Conservation (phyloP, 2,888 invertebrate species). For the Venusia cambrica region DNA sequence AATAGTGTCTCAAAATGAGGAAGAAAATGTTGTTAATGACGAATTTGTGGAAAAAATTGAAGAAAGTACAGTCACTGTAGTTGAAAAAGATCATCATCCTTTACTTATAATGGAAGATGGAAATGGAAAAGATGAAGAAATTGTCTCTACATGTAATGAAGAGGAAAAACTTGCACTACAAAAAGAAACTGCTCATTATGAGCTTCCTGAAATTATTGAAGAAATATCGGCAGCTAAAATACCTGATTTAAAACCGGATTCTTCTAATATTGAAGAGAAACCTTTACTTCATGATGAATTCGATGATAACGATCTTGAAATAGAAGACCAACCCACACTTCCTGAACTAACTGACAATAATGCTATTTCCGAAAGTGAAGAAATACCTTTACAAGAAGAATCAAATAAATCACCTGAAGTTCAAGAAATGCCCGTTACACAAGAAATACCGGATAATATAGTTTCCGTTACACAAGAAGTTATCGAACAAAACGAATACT, state of each 20-base stretch:
- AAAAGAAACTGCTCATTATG: constrained; percentile 1
- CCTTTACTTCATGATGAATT: neutral
- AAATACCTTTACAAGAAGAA: constrained; percentile 2
- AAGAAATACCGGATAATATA: constrained; percentile 1
- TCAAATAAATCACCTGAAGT: constrained; percentile 2
- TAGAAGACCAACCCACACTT: neutral
- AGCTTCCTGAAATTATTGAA: constrained; percentile 1
- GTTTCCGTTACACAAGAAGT: constrained; percentile 5
- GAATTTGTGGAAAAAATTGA: constrained; percentile 14
- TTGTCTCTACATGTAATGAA: no score
- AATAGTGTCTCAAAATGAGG: constrained; percentile 12
- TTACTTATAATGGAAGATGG: no score
- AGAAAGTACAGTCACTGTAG: constrained; percentile 4
- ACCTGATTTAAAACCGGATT: neutral
- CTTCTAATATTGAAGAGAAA: constrained; percentile 1
- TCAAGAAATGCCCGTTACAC: constrained; percentile 1
- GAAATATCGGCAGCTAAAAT: neutral
- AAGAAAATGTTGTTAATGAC: constrained; percentile 6
- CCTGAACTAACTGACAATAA: neutral
- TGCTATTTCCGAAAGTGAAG: constrained; percentile 2
- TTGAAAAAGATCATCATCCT: constrained; percentile 8
- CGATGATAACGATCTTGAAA: neutral
- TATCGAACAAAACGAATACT: neutral
- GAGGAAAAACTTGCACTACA: no score
- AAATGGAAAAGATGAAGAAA: no score